Percentiles rank a stretch among this genome's conserved stretches.
Evolutionary conservation across 2,113 vertebrate genomes (phyloP).

Genomic region (Emydura subglobosa): DNA sequence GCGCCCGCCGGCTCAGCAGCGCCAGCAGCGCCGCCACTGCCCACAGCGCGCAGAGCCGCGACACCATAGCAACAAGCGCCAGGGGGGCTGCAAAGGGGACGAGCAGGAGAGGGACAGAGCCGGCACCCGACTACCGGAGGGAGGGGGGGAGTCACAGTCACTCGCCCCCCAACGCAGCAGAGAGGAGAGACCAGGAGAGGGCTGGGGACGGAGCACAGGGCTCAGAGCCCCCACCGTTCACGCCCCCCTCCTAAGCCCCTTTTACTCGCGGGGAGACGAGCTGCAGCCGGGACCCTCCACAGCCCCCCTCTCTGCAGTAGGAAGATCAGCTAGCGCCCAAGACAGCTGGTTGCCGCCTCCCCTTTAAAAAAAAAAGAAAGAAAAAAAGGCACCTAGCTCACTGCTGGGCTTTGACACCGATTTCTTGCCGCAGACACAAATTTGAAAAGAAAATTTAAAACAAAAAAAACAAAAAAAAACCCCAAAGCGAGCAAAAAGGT

Average conservation of each 20-base stretch:
- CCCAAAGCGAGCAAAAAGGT: neutral
- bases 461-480: neutral
- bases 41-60: constrained; percentile 78
- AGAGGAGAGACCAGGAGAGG: neutral
- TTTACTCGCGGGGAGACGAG: too few relatives aligned
- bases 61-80: constrained; percentile 82
- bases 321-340: neutral
- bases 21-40: constrained; percentile 82
- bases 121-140: too few relatives aligned
- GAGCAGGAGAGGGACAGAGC: neutral
- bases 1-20: constrained; percentile 82
- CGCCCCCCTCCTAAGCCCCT: neutral
- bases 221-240: too few relatives aligned
- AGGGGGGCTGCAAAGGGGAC: neutral
- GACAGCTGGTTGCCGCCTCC: neutral
- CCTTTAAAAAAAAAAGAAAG: neutral
- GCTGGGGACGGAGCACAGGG: too few relatives aligned
- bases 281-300: neutral
- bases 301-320: neutral
- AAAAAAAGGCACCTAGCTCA: neutral
- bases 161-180: neutral
- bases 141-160: too few relatives aligned
- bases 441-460: neutral
- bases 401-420: neutral
- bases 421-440: neutral